Evolutionary conservation across 2,888 invertebrate species (phyloP).

Genomic region (Zhengitettix transpicula): DNA sequence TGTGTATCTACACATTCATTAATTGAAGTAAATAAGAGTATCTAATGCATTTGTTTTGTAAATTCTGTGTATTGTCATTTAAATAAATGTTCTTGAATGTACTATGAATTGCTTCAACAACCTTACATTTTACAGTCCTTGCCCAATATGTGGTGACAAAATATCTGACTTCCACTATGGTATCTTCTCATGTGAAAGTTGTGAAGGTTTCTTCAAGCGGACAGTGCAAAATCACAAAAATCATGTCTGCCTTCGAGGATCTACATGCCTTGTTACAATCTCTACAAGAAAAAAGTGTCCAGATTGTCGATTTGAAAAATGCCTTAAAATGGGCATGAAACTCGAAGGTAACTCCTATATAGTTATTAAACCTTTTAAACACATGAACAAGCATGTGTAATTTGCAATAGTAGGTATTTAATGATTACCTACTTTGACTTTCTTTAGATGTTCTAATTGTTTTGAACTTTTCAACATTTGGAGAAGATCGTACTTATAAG

Average conservation of each 20-base stretch:
- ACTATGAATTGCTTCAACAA: too few species aligned
- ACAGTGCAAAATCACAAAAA: slow-evolving; percentile 98
- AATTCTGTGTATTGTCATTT: neutral
- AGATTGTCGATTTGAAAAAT: slow-evolving; percentile 91
- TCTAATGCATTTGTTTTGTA: too few species aligned
- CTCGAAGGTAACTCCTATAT: slow-evolving; percentile 50
- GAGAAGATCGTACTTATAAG: slow-evolving; percentile 92
- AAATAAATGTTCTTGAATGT: neutral
- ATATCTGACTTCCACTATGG: slow-evolving; percentile 96
- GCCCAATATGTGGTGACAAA: slow-evolving; percentile 89
- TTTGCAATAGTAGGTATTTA: too few species aligned
- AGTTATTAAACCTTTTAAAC: too few species aligned
- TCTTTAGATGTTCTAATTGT: neutral
- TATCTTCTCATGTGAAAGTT: slow-evolving; percentile 93
- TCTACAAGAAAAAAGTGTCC: slow-evolving; percentile 93
- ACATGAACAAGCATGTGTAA: too few species aligned
- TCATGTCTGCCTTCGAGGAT: slow-evolving; percentile 82
- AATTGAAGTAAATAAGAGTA: too few species aligned
- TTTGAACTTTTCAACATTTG: slow-evolving; percentile 45
- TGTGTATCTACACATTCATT: too few species aligned
- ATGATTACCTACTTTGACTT: neutral
- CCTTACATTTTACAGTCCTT: slow-evolving; percentile 68
- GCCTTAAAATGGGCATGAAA: slow-evolving; percentile 91
- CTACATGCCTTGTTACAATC: slow-evolving; percentile 81
- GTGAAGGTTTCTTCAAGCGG: slow-evolving; percentile 95